These are phyloP conservation scores for Chloroclystis v-ata DNA, from an alignment of 2,888 invertebrate genomes.

Conservation along the genomic window DNA sequence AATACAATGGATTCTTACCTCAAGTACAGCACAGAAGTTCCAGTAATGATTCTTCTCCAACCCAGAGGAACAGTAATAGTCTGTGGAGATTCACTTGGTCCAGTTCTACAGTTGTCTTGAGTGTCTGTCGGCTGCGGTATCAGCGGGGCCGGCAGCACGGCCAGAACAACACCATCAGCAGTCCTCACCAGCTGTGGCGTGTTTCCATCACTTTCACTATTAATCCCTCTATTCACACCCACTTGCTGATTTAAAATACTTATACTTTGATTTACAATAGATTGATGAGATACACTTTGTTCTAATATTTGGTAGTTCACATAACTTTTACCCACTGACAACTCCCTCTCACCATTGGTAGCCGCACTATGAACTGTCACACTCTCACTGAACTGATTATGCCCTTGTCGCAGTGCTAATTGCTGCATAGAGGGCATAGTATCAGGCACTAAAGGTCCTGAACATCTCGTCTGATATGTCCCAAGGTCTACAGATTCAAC, in stretches of 20 bases:
- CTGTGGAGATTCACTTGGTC: slow-evolving; percentile 61
- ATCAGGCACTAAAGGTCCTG: slow-evolving; percentile 45
- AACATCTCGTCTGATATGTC: slow-evolving; percentile 59
- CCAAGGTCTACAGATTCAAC: slow-evolving; percentile 48
- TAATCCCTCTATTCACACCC: slow-evolving; percentile 59
- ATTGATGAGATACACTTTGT: slow-evolving; percentile 74
- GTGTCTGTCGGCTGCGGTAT: slow-evolving; percentile 46
- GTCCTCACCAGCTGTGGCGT: slow-evolving; percentile 66
- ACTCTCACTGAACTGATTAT: slow-evolving; percentile 61
- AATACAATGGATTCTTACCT: slow-evolving; percentile 53
- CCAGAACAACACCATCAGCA: slow-evolving; percentile 68
- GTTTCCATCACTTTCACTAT: slow-evolving; percentile 55
- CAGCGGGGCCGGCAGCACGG: slow-evolving; percentile 59
- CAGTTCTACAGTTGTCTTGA: slow-evolving; percentile 54
- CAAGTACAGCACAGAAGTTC: slow-evolving; percentile 63
- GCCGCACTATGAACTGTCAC: slow-evolving; percentile 56
- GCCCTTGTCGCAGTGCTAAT: slow-evolving; percentile 47
- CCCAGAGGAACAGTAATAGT: slow-evolving; percentile 71
- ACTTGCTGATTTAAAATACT: slow-evolving; percentile 75
- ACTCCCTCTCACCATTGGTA: slow-evolving; percentile 59
- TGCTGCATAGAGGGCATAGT: slow-evolving; percentile 58
- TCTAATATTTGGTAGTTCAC: slow-evolving; percentile 75
- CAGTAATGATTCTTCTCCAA: slow-evolving; percentile 70
- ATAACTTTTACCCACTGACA: slow-evolving; percentile 61
- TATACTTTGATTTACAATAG: slow-evolving; percentile 74